Evolutionary conservation across 1,140 invertebrate genomes (phyloP), one percentile per base, ranked within the genome.

Genomic region (Drosophila mauritiana): DNA sequence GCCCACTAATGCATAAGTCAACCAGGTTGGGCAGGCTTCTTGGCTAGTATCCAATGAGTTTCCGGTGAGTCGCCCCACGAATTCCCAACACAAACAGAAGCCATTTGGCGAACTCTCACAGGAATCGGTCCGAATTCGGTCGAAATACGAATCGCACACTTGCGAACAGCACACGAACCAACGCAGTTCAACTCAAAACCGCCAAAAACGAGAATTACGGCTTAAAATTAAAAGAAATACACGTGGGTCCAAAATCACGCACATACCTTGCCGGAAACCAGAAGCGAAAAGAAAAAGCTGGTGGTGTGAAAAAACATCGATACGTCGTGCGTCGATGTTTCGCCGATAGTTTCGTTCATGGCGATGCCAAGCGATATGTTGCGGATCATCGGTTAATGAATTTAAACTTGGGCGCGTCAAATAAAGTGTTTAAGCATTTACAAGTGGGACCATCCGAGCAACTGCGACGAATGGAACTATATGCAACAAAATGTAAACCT

Each of bases 251-350:
- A 20, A 55, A 55, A 39, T 62, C 15, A 25, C 40, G 34, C 48
- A 65, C 56, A 49, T 58, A 67, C 63, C 63, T 67, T 34, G 63
- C 63, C 63, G 63, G 63, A 67, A 67, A 67, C 36, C 43, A 67
- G 45, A 48, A 39, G 56, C 45, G 63, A 67, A 67, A 67, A 67
- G 63, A 61, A 34, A 62, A 57, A 27, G 49, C 39, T 34, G 10
- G 27, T 34, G 27, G 22, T 3, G 25, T 34, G 5, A 15, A 51
- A 51, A 51, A 51, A 27, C 27, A 25, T n/a, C 2, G 17, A 51
- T 34, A 51, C 4, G 3, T 39, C 37, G 37, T 8, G 31, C 31
- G 31, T 31, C 31, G 31, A 31, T 31, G 31, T 10, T 31, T 8
- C 31, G 7, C 31, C 31, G 31, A 31, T 31, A 10, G 8, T 31